These are phyloP conservation scores for Sitobion miscanthi DNA, from an alignment of 1,140 invertebrate genomes.

Conservation along the genomic window DNA sequence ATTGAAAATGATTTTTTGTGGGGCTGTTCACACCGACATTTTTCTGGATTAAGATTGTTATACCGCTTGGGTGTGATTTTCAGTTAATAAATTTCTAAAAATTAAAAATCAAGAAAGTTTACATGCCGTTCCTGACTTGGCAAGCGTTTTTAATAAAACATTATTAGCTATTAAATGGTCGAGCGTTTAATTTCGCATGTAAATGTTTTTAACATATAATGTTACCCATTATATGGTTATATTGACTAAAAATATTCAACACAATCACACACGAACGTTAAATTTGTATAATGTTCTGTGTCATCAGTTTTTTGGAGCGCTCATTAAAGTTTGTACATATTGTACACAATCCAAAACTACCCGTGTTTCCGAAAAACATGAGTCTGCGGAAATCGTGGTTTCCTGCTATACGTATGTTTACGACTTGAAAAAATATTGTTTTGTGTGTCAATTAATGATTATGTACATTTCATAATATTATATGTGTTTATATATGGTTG, in stretches of 20 bases:
- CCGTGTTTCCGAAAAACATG: slow-evolving; percentile 6
- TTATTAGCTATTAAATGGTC: neutral
- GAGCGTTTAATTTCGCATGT: neutral
- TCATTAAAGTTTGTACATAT: neutral
- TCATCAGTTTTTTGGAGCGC: slow-evolving; percentile 17
- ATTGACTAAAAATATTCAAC: slow-evolving; percentile 8
- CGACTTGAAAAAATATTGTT: neutral
- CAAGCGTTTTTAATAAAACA: neutral
- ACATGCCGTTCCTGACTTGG: no score
- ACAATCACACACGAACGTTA: neutral
- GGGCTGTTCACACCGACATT: no score
- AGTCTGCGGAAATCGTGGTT: neutral
- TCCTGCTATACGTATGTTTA: neutral
- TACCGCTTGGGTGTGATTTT: no score
- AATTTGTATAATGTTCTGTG: neutral
- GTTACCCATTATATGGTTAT: neutral
- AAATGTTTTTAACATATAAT: slow-evolving; percentile 1
- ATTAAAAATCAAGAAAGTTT: no score
- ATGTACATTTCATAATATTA: neutral
- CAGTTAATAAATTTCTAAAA: no score
- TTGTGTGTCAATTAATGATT: slow-evolving; percentile 10
- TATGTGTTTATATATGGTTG: neutral
- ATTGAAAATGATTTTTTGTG: no score
- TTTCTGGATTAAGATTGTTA: no score
- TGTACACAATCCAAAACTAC: slow-evolving; percentile 5